Evolutionary conservation across 2,113 vertebrate genomes (phyloP), one percentile per base, ranked within the genome.

Genomic region (Zapornia atra): DNA sequence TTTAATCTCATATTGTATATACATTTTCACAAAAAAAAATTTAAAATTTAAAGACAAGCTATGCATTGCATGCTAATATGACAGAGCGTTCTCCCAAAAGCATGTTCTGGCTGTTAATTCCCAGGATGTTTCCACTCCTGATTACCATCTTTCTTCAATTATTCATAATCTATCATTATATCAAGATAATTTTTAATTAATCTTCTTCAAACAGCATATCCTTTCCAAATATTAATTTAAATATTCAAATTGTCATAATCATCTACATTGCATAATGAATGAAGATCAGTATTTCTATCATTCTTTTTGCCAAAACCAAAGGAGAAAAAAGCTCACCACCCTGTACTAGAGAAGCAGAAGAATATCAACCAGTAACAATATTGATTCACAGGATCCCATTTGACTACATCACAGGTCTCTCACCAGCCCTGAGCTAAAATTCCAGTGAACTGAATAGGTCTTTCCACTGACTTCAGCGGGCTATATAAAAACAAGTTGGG

Each of bases 21-120:
- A 96, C 94, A 95, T 95, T 94, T 87, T 50, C 31, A 90, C 22
- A 71, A 94, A 85, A 84, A 84, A 91, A 40, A 22, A 22, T 48
- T 48, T 42, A 42, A 10, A 57, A 81, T 17, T 86, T 83, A 86
- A 83, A 95, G 60, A 92, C 83, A 92, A 96, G 82, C 76, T 78
- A 91, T 40, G 84, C 61, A 96, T 91, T 78, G 73, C 87, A 97
- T 92, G 73, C 51, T 87, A 87, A 77, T 63, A 85, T 4, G 34
- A 85, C 18, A 96, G 88, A 96, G 92, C 75, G 96, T 93, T 70
- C 88, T 89, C 88, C 85, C 93, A 82, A 83, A 94, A 76, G 29
- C 71, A 82, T 24, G 28, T 94, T 63, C 77, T 81, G 70, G 54
- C 21, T 80, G 34, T 61, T 88, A 56, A 18, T 66, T 79, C 34